Evolutionary conservation across 2,113 vertebrate genomes (phyloP), one percentile per base, ranked within the genome.

Genomic region (Sprattus sprattus): DNA sequence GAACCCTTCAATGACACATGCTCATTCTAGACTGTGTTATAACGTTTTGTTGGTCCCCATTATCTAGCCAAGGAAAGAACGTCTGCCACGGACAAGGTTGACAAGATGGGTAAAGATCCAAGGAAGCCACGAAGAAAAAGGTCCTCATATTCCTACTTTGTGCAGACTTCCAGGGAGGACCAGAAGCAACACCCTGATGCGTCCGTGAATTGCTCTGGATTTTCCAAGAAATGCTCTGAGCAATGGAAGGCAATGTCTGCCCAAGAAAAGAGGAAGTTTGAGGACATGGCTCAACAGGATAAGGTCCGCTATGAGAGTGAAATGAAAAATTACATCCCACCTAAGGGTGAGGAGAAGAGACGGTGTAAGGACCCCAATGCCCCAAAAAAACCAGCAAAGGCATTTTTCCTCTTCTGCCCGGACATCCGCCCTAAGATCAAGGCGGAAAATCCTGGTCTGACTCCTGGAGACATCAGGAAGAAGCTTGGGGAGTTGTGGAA

Each of bases 111-210:
- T 83, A 98, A 97, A 95, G 97, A 99, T 95, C 97, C 96, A 86
- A 97, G 95, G 91, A 99, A 98, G 94, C 97, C 97, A 0, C 95
- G 96, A 94, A 98, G 98, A 92, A 99, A 97, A 94, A 99, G 99
- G 97, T 98, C 98, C 95, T 98, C 97, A 0, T 99, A 99, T 80
- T 97, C 97, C 87, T 98, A 97, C 93, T 99, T 98, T 94, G 98
- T 99, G 95, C 97, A 99, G 94, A 98, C 97, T 44, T 98, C 97
- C 88, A 92, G 97, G 89, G 97, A 97, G 94, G 98, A 99, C 92
- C 98, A 99, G 96, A 99, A 99, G 95, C 99, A 99, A 91, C 97
- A 99, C 86, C 98, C 97, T 8, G 98, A 97, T 88, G 96, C 96
- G 2, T 93, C 92, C 78, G 97, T 98, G 90, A 98, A 97, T 95